Percentiles rank a stretch among this genome's conserved stretches.
Conservation (phyloP, 2,797 vertebrate species). For the Microcaecilia unicolor region DNA sequence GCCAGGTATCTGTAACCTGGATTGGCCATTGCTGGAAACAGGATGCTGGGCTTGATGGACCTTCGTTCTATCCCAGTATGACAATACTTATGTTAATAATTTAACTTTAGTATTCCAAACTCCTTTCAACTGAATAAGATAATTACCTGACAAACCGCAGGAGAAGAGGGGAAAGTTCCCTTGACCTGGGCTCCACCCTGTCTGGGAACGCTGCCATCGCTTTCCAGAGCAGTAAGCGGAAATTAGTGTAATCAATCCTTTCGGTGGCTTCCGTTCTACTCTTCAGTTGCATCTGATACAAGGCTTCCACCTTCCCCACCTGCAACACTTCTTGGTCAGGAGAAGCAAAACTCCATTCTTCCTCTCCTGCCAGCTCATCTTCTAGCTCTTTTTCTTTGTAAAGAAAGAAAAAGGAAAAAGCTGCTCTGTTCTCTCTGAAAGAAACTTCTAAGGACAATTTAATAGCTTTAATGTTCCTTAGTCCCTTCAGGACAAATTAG, state of each 20-base stretch:
- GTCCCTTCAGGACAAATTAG: no score
- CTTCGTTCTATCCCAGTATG: no score
- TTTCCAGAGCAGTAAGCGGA: constrained; percentile 82
- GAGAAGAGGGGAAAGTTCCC: constrained; percentile 84
- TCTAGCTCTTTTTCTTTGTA: constrained; percentile 70
- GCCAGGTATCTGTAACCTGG: no score
- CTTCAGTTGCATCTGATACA: constrained; percentile 68
- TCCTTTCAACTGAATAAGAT: no score
- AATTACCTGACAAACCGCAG: constrained; percentile 85
- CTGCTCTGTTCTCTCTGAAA: not conserved
- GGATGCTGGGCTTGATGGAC: no score
- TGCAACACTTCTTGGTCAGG: constrained; percentile 41
- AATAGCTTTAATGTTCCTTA: no score
- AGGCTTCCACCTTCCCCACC: constrained; percentile 52
- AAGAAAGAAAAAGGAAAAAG: not conserved
- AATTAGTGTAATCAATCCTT: constrained; percentile 84
- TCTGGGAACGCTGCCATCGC: constrained; percentile 80
- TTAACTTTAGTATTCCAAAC: no score
- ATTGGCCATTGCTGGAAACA: no score
- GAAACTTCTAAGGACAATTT: not conserved
- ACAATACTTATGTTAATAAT: no score
- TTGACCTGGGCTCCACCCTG: constrained; percentile 79
- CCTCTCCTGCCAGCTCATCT: constrained; percentile 35
- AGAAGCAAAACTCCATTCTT: constrained; percentile 22
- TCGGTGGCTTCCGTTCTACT: constrained; percentile 47